Conservation (phyloP, 2,113 vertebrate genomes). For the Aspidoscelis tigris region DNA sequence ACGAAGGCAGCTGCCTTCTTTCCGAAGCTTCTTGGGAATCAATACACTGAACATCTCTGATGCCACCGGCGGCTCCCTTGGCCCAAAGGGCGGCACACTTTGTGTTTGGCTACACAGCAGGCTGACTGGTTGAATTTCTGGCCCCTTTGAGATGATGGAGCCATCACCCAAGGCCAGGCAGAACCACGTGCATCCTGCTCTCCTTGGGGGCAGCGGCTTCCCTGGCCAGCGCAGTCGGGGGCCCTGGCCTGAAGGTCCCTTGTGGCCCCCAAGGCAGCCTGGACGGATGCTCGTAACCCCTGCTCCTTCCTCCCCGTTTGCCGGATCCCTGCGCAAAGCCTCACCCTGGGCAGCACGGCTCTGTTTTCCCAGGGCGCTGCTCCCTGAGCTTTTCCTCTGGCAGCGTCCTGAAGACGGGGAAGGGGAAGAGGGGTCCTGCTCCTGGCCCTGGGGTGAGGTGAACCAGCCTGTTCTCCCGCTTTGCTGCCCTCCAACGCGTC, state of each 20-base stretch:
- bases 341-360: no score
- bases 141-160: not conserved
- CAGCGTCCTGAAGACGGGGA: no score
- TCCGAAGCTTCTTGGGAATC: not conserved
- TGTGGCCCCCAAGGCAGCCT: not conserved
- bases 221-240: not conserved
- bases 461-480: not conserved
- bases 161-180: not conserved
- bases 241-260: not conserved
- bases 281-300: no score
- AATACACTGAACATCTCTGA: not conserved
- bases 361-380: not conserved
- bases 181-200: not conserved
- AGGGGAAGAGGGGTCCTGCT: not conserved
- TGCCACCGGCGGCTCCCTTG: not conserved
- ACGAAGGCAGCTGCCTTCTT: not conserved
- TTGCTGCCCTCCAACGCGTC: rapidly evolving
- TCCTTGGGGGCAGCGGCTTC: no score
- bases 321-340: no score
- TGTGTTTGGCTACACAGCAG: not conserved
- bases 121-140: not conserved
- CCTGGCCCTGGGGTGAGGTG: not conserved
- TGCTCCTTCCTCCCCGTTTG: no score
- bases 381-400: not conserved
- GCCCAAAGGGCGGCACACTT: not conserved